Percentiles rank a stretch among this genome's conserved stretches.
These are phyloP conservation scores for Xyliphius kryptos DNA, from an alignment of 2,113 vertebrate species.

Conservation along the genomic window DNA sequence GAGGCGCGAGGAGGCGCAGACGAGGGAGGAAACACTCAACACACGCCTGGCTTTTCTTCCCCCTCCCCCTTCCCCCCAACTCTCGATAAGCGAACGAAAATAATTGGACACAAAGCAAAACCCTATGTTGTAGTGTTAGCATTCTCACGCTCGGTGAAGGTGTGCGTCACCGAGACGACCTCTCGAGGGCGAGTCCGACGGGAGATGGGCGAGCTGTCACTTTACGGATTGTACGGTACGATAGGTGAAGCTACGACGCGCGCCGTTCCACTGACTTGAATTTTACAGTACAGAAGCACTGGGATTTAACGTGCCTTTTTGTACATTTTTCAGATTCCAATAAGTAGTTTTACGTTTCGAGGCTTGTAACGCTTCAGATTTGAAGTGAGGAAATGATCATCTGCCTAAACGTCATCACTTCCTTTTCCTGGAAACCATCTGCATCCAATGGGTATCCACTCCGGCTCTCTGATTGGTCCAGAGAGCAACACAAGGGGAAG, in stretches of 20 bases:
- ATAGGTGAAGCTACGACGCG: conserved; percentile 60
- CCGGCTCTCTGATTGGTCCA: conserved; percentile 83
- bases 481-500: conserved; percentile 32
- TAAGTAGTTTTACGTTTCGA: conserved; percentile 98
- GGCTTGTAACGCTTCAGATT: conserved; percentile 99
- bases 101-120: neutral
- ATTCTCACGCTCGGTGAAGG: conserved; percentile 88
- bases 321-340: conserved; percentile 97
- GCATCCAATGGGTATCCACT: conserved; percentile 82
- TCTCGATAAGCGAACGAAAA: too few relatives aligned
- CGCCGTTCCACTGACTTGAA: conserved; percentile 98
- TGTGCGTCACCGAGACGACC: conserved; percentile 83
- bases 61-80: conserved; percentile 18
- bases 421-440: conserved; percentile 77
- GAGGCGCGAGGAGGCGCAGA: conserved; percentile 36
- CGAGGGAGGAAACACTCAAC: conserved; percentile 38
- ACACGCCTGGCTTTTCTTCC: conserved; percentile 29
- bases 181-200: conserved; percentile 74
- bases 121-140: conserved; percentile 80
- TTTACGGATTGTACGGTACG: conserved; percentile 75
- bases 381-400: conserved; percentile 79
- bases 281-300: conserved; percentile 99
- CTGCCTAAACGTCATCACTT: conserved; percentile 51
- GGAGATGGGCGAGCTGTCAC: conserved; percentile 80
- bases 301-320: conserved; percentile 99